These are phyloP conservation scores for Melanostoma mellinum DNA, from an alignment of 2,888 invertebrate genomes.

Conservation along the genomic window DNA sequence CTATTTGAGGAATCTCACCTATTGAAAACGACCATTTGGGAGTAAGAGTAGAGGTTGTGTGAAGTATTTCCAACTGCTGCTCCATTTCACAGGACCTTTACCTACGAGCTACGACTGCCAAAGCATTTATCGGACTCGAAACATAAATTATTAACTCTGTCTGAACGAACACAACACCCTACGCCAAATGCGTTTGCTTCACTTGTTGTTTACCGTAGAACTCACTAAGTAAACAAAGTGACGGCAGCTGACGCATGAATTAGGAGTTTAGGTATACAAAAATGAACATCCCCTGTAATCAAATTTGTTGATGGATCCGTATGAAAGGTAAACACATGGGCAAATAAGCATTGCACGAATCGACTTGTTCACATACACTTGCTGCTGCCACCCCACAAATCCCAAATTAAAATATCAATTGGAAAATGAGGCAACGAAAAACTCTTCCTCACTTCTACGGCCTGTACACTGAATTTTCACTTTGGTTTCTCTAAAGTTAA, in stretches of 20 bases:
- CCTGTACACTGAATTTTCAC: constrained; percentile 37
- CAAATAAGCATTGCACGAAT: constrained; percentile 13
- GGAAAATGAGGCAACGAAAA: background rate
- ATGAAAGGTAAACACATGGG: background rate
- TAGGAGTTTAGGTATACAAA: constrained; percentile 8
- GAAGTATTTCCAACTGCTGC: no score
- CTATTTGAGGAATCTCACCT: no score
- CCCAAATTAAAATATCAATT: background rate
- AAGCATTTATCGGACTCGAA: background rate
- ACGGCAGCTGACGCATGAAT: constrained; percentile 57
- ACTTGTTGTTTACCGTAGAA: constrained; percentile 19
- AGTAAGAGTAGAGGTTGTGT: no score
- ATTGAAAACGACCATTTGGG: no score
- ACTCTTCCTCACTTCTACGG: constrained; percentile 1
- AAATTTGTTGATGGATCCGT: background rate
- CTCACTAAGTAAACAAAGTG: constrained; percentile 30
- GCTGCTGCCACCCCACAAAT: background rate
- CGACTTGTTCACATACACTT: constrained; percentile 11
- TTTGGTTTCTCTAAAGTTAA: constrained; percentile 10
- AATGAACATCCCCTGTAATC: background rate
- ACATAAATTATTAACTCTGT: background rate
- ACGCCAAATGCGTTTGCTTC: constrained; percentile 11
- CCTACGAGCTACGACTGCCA: no score
- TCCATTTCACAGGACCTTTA: no score
- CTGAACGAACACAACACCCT: background rate